These are phyloP conservation scores for Callinectes sapidus DNA, from an alignment of 2,888 invertebrate genomes.

Conservation along the genomic window DNA sequence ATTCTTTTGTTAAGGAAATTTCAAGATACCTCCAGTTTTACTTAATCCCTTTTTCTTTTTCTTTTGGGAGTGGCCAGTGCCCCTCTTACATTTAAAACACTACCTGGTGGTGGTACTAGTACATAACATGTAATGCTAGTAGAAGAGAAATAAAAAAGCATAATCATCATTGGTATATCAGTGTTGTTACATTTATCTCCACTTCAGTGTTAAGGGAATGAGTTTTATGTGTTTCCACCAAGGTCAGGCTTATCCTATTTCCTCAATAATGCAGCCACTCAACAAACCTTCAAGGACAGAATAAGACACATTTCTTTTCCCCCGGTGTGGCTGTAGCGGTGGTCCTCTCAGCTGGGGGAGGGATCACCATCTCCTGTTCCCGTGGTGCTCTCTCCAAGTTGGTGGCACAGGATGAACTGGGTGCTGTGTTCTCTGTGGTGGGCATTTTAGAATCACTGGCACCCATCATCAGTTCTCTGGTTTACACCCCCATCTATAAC, in stretches of 20 bases:
- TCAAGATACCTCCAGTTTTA: too few species aligned
- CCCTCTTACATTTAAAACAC: too few species aligned
- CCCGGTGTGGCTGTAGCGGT: not conserved
- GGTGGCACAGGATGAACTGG: slow-evolving; percentile 55
- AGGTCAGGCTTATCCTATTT: not conserved
- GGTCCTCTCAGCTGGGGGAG: not conserved
- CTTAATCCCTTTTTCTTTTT: too few species aligned
- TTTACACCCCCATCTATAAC: slow-evolving; percentile 53
- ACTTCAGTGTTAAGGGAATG: too few species aligned
- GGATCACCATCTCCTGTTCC: slow-evolving; percentile 40
- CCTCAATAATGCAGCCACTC: not conserved
- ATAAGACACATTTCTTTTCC: not conserved
- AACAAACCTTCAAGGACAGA: not conserved
- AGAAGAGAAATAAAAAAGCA: not conserved
- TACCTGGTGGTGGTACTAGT: not conserved
- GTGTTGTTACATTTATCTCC: not conserved
- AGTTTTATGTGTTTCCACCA: not conserved
- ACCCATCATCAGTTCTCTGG: slow-evolving; percentile 28
- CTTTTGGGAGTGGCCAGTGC: too few species aligned
- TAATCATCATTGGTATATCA: not conserved
- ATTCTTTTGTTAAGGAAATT: too few species aligned
- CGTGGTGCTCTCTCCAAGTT: slow-evolving; percentile 58
- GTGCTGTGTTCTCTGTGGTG: slow-evolving; percentile 53
- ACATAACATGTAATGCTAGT: not conserved
- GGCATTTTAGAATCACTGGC: slow-evolving; percentile 49